A percentile compares a stretch with the other conserved stretches of the same genome.
phyloP scores from a whole-genome alignment of 2,888 invertebrate genomes.

The Meiosimyza decipiens region DNA sequence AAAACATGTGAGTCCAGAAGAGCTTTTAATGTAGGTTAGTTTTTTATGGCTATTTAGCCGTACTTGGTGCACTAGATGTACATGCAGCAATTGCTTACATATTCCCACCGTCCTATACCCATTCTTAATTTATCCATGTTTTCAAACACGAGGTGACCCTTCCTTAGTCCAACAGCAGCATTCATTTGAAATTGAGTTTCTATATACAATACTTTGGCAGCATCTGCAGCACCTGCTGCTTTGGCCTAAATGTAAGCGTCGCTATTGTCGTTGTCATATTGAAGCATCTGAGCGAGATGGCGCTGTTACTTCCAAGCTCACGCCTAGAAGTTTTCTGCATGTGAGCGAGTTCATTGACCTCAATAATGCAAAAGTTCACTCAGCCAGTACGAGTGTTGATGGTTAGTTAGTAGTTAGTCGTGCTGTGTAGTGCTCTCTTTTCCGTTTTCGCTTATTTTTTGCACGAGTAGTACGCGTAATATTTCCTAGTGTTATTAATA shows the following conservation, averaged over 20 bases:
- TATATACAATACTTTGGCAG: no score
- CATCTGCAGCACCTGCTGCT: conserved; percentile 10
- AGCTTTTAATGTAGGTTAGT: conserved; percentile 33
- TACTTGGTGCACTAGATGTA: not conserved
- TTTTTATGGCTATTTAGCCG: not conserved
- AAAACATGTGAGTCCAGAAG: not conserved
- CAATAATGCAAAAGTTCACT: conserved; percentile 31
- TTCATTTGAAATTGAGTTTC: conserved; percentile 8
- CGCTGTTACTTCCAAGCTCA: not conserved
- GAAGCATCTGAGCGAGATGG: conserved; percentile 9
- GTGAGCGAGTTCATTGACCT: conserved; percentile 23
- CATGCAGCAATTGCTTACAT: not conserved
- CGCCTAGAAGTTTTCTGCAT: conserved; percentile 22
- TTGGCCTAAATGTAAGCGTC: conserved; percentile 25
- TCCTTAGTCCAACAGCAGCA: not conserved
- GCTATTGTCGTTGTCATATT: not conserved
- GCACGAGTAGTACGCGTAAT: conserved; percentile 10
- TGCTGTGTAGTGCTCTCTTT: not conserved
- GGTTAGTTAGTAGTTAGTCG: not conserved
- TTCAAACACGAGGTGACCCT: not conserved
- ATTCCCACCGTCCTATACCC: not conserved
- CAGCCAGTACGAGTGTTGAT: conserved; percentile 13
- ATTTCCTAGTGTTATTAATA: conserved; percentile 25
- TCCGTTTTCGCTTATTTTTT: not conserved
- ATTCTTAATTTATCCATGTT: not conserved